A percentile compares a stretch with the other conserved stretches of the same genome.
phyloP scores from a whole-genome alignment of 1,140 invertebrate genomes.

The Agrilus planipennis region DNA sequence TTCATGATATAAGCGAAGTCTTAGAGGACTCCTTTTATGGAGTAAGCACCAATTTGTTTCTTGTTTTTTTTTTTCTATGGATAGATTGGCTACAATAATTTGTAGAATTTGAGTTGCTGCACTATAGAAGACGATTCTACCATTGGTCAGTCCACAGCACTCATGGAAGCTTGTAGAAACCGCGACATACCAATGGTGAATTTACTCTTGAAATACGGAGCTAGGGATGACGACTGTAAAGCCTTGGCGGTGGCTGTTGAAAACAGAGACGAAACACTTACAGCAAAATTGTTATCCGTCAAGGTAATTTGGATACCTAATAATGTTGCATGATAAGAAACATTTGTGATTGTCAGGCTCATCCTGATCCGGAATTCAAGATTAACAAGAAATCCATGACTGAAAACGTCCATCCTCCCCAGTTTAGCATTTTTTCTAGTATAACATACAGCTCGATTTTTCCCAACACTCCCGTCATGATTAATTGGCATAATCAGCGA shows the following conservation, averaged over 20 bases:
- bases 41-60: not conserved
- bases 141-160: conserved; percentile 42
- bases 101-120: conserved; percentile 27
- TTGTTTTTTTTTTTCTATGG: not conserved
- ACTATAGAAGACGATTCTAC: conserved; percentile 33
- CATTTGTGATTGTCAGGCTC: conserved; percentile 49
- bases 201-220: conserved; percentile 73
- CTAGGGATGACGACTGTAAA: conserved; percentile 73
- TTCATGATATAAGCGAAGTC: conserved; percentile 34
- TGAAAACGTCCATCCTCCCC: conserved; percentile 44
- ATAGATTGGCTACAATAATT: conserved; percentile 5
- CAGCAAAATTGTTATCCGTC: conserved; percentile 62
- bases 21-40: conserved; percentile 6
- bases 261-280: conserved; percentile 57
- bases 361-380: conserved; percentile 74
- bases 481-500: conserved; percentile 87
- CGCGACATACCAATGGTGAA: conserved; percentile 50
- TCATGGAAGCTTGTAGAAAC: conserved; percentile 63
- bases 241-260: conserved; percentile 62
- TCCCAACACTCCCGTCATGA: conserved; percentile 77
- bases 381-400: conserved; percentile 78
- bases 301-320: too few relatives aligned
- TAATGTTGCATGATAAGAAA: conserved; percentile 7
- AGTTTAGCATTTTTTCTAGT: conserved; percentile 43
- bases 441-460: conserved; percentile 66